Conservation (phyloP, 2,113 vertebrate genomes). For the Rhinolophus ferrumequinum region DNA sequence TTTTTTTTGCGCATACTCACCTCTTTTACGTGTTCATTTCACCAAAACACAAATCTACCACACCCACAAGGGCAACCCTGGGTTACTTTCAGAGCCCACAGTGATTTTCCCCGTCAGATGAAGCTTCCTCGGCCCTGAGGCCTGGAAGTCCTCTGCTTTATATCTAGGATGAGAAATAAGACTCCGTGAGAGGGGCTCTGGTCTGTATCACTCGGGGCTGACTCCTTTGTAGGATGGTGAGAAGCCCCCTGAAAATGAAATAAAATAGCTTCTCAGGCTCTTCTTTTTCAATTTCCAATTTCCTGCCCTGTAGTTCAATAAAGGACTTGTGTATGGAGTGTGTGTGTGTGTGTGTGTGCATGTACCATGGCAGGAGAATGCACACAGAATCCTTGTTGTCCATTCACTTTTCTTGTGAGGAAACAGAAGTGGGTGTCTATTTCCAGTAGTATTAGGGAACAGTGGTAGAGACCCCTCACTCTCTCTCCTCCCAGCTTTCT, state of each 20-base stretch:
- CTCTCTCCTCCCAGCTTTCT: background rate
- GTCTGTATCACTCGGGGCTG: constrained; percentile 51
- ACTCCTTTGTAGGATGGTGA: constrained; percentile 3
- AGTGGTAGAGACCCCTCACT: background rate
- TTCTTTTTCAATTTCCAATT: constrained; percentile 68
- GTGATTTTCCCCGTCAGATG: background rate
- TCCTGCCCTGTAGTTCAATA: constrained; percentile 62
- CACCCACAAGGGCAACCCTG: background rate
- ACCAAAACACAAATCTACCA: background rate
- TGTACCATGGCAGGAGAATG: background rate
- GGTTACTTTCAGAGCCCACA: background rate
- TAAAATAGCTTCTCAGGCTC: constrained; percentile 47
- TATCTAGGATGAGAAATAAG: constrained; percentile 48
- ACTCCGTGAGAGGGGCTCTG: constrained; percentile 46
- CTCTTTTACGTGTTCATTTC: background rate
- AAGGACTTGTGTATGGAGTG: constrained; percentile 56
- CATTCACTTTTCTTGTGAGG: constrained; percentile 55
- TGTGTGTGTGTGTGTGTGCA: background rate
- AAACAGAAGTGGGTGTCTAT: constrained; percentile 55
- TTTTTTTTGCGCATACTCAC: background rate
- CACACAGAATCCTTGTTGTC: constrained; percentile 49
- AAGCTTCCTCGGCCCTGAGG: constrained; percentile 26
- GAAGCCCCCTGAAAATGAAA: constrained; percentile 54
- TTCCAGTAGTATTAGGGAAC: background rate
- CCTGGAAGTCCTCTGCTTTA: constrained; percentile 61